These are phyloP conservation scores for Genyomyrus donnyi DNA, from an alignment of 2,113 vertebrate species.

Conservation along the genomic window DNA sequence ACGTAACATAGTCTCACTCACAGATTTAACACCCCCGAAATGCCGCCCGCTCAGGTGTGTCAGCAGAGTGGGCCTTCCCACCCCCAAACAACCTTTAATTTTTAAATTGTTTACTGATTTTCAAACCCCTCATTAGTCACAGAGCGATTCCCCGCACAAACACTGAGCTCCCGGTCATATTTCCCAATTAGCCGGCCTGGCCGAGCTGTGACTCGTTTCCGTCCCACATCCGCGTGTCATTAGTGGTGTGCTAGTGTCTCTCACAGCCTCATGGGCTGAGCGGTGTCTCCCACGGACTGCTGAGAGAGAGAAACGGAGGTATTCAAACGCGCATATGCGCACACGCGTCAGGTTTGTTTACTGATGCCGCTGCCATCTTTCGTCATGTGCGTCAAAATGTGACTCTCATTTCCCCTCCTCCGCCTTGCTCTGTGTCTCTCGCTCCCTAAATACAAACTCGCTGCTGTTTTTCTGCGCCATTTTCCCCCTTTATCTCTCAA, in stretches of 20 bases:
- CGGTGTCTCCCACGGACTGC: not conserved
- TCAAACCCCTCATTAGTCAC: slow-evolving; percentile 53
- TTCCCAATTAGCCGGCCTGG: slow-evolving; percentile 63
- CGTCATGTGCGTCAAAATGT: not conserved
- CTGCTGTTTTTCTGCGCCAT: not conserved
- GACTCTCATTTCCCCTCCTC: not conserved
- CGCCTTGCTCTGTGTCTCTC: not conserved
- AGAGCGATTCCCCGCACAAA: slow-evolving; percentile 57
- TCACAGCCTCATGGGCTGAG: slow-evolving; percentile 11
- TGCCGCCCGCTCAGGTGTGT: not conserved
- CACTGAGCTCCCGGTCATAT: slow-evolving; percentile 51
- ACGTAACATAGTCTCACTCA: not conserved
- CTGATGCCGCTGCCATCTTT: not conserved
- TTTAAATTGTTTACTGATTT: slow-evolving; percentile 48
- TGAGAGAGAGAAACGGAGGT: not conserved
- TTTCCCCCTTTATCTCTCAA: not conserved
- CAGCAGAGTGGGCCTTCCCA: not conserved
- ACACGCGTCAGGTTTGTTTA: not conserved
- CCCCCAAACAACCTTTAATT: slow-evolving; percentile 22
- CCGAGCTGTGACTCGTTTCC: slow-evolving; percentile 51
- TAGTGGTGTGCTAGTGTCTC: slow-evolving; percentile 34
- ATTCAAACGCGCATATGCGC: not conserved
- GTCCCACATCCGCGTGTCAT: slow-evolving; percentile 38
- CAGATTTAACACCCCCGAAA: not conserved
- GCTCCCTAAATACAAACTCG: not conserved